Percentiles rank a stretch among this genome's conserved stretches.
Evolutionary conservation across 2,113 vertebrate species (phyloP).

Genomic region (Prunella himalayana): DNA sequence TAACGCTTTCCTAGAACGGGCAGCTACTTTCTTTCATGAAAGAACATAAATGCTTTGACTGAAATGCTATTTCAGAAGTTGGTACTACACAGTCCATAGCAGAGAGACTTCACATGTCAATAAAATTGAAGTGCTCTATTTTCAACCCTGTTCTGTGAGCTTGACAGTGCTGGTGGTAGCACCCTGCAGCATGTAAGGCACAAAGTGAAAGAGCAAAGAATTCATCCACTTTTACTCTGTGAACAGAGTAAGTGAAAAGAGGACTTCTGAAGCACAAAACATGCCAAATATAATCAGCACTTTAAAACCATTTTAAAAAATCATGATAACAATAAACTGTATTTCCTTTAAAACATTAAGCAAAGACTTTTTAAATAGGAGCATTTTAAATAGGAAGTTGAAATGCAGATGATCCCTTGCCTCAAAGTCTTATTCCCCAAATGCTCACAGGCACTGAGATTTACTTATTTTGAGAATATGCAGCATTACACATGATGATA

Average conservation of each 20-base stretch:
- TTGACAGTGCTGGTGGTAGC: background rate
- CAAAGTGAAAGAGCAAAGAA: fast-evolving
- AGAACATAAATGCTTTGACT: background rate
- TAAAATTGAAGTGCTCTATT: background rate
- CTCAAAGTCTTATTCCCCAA: background rate
- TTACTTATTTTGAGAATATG: background rate
- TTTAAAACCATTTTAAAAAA: background rate
- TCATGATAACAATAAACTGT: background rate
- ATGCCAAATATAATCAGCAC: fast-evolving
- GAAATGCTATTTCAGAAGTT: background rate
- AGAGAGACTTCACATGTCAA: background rate
- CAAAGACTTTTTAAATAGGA: background rate
- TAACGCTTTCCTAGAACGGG: background rate
- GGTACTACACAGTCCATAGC: background rate
- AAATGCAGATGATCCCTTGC: background rate
- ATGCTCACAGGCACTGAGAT: background rate
- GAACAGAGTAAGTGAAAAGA: background rate
- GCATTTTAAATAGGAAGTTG: background rate
- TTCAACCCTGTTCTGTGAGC: background rate
- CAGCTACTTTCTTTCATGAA: background rate
- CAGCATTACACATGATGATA: background rate
- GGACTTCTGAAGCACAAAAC: background rate
- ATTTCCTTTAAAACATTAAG: background rate
- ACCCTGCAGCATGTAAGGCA: background rate
- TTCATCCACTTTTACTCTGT: background rate